These are phyloP conservation scores for Lucilia sericata DNA, from an alignment of 1,140 invertebrate genomes.

Conservation along the genomic window DNA sequence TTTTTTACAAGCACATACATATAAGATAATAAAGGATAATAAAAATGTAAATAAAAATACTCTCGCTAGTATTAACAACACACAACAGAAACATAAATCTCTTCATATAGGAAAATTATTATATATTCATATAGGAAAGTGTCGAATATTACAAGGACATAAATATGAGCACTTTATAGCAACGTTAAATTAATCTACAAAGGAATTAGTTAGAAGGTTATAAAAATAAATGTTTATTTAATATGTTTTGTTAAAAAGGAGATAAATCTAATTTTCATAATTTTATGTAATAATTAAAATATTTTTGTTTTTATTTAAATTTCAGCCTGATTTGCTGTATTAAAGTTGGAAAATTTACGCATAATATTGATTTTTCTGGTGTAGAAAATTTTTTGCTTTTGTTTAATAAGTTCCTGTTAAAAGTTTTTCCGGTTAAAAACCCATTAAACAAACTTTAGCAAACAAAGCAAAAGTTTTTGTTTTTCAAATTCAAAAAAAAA, in stretches of 20 bases:
- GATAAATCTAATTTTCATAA: neutral
- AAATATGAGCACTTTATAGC: neutral
- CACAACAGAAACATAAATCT: neutral
- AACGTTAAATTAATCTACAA: neutral
- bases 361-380: conserved; percentile 29
- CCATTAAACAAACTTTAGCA: conserved; percentile 49
- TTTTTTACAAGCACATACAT: neutral
- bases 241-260: neutral
- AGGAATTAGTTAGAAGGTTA: neutral
- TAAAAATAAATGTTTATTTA: neutral
- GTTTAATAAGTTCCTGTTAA: conserved; percentile 17
- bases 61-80: neutral
- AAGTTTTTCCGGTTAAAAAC: conserved; percentile 50
- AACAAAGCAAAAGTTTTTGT: conserved; percentile 47
- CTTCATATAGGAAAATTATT: neutral
- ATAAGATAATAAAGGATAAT: neutral
- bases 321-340: neutral
- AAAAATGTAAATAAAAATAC: conserved; percentile 1
- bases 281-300: neutral
- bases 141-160: neutral
- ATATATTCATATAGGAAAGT: neutral
- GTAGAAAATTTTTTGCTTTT: neutral
- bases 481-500: conserved; percentile 29
- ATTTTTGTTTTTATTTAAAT: neutral
- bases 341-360: conserved; percentile 33